Evolutionary conservation across 2,888 invertebrate species (phyloP).

Genomic region (Ceramica pisi): DNA sequence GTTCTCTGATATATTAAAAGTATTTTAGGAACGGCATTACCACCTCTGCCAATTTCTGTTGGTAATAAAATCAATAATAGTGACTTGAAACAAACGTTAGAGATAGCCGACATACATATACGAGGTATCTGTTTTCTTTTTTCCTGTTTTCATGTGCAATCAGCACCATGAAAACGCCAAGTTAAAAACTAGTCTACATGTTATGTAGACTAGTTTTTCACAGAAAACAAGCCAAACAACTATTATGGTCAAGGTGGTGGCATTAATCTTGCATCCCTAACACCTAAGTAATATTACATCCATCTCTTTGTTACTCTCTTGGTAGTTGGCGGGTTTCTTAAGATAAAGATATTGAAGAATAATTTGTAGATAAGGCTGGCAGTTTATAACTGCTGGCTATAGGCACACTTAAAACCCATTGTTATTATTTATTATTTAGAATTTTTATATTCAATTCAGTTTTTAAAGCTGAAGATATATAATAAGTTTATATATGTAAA

Average conservation of each 20-base stretch:
- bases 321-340: background rate
- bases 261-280: background rate
- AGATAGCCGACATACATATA: too few species aligned
- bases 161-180: too few species aligned
- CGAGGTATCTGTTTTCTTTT: background rate
- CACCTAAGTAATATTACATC: background rate
- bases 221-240: background rate
- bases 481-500: background rate
- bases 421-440: background rate
- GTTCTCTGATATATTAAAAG: background rate
- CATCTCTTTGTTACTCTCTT: background rate
- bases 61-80: constrained; percentile 17
- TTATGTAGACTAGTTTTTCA: background rate
- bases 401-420: background rate
- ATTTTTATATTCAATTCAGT: too few species aligned
- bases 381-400: background rate
- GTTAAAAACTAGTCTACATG: too few species aligned
- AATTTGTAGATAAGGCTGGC: too few species aligned
- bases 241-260: too few species aligned
- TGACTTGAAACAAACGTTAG: background rate
- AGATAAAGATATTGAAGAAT: too few species aligned
- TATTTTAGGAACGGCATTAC: background rate
- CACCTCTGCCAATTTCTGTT: background rate
- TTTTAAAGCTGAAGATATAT: background rate
- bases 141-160: background rate